Percentiles rank a stretch among this genome's conserved stretches.
These are phyloP conservation scores for Sceloporus undulatus DNA, from an alignment of 2,113 vertebrate genomes.

Conservation along the genomic window DNA sequence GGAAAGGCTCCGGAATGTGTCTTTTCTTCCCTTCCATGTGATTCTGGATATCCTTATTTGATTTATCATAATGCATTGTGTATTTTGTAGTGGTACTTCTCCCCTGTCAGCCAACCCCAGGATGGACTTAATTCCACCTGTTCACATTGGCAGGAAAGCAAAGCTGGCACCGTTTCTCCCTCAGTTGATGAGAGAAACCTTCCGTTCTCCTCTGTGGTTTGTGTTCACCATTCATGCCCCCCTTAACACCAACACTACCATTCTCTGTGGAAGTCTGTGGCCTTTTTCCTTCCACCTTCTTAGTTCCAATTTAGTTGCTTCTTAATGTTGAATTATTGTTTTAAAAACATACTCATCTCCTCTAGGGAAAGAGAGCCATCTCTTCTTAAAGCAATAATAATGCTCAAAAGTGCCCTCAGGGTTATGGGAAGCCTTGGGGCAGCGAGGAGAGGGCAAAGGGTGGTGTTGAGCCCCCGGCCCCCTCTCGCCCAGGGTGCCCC, in stretches of 20 bases:
- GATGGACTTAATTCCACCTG: neutral
- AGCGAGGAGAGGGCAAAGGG: neutral
- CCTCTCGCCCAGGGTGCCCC: neutral
- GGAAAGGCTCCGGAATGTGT: neutral
- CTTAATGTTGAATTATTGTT: neutral
- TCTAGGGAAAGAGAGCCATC: slow-evolving; percentile 32
- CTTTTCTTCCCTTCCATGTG: neutral
- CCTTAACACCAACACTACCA: neutral
- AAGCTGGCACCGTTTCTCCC: neutral
- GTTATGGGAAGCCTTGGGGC: neutral
- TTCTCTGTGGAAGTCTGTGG: neutral
- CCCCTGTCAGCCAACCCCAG: neutral
- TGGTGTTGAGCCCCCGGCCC: neutral
- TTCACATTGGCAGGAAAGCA: neutral
- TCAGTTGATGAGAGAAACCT: neutral
- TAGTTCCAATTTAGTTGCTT: neutral
- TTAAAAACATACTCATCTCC: neutral
- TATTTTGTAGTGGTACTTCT: neutral
- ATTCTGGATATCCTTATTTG: neutral
- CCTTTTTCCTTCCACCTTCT: too few species aligned
- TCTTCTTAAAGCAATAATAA: slow-evolving; percentile 38
- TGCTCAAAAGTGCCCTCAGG: neutral
- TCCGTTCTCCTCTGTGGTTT: neutral
- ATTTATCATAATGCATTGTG: neutral
- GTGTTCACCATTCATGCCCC: too few species aligned